phyloP scores from a whole-genome alignment of 1,140 invertebrate genomes.

The Hylyphantes graminicola region DNA sequence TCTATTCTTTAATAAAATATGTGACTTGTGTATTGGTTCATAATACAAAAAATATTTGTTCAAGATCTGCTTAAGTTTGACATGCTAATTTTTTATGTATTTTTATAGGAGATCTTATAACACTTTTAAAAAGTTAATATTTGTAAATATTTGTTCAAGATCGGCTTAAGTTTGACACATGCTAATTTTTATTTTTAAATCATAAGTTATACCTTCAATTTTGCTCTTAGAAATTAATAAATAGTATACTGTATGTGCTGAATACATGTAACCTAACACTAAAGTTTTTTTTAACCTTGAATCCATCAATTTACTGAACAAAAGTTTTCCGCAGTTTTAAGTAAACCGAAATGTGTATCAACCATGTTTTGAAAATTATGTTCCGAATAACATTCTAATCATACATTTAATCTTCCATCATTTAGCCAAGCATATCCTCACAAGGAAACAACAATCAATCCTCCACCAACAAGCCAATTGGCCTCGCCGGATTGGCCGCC shows the following conservation, averaged over 20 bases:
- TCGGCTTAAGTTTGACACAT: background rate
- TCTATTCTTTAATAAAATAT: background rate
- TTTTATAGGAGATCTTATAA: too few relatives aligned
- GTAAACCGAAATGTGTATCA: too few relatives aligned
- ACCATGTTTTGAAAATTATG: too few relatives aligned
- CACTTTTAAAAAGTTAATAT: too few relatives aligned
- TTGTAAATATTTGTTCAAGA: background rate
- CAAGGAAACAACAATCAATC: slow-evolving; percentile 39
- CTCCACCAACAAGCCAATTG: slow-evolving; percentile 66
- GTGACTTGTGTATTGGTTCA: background rate
- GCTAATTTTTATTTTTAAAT: background rate
- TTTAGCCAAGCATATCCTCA: slow-evolving; percentile 22
- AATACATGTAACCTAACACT: too few relatives aligned
- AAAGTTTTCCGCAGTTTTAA: too few relatives aligned
- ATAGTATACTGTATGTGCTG: too few relatives aligned
- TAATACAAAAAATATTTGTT: background rate
- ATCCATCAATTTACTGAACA: too few relatives aligned
- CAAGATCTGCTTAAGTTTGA: background rate
- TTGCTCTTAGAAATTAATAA: too few relatives aligned
- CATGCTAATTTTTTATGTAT: background rate
- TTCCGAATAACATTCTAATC: background rate
- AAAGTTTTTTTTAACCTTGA: too few relatives aligned
- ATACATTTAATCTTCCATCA: background rate
- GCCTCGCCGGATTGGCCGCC: slow-evolving; percentile 68
- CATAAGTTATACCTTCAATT: too few relatives aligned